These are phyloP conservation scores for Diabrotica virgifera DNA, from an alignment of 1,140 invertebrate species.

Conservation along the genomic window DNA sequence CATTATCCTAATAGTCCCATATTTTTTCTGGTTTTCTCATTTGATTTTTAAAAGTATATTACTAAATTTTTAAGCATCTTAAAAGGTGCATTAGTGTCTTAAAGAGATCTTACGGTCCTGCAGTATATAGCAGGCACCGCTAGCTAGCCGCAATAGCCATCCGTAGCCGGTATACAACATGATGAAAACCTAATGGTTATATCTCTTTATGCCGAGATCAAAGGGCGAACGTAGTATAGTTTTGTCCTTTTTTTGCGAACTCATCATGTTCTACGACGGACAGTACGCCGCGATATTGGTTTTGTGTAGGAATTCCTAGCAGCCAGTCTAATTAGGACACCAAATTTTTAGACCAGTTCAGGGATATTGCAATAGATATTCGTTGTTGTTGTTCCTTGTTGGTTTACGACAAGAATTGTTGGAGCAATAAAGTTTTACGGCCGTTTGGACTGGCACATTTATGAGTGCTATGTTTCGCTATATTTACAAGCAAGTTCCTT, in stretches of 20 bases:
- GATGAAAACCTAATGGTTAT: constrained; percentile 51
- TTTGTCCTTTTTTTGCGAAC: constrained; percentile 45
- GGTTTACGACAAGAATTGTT: too few species aligned
- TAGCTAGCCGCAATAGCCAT: constrained; percentile 36
- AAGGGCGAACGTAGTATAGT: constrained; percentile 42
- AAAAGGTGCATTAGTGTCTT: too few species aligned
- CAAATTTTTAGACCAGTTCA: constrained; percentile 8
- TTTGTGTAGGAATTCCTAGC: constrained; percentile 24
- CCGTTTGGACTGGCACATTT: too few species aligned
- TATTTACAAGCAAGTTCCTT: too few species aligned
- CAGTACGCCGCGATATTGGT: constrained; percentile 24
- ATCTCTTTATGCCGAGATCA: constrained; percentile 50
- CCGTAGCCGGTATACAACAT: constrained; percentile 39
- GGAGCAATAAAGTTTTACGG: too few species aligned
- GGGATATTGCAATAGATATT: too few species aligned
- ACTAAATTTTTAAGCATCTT: too few species aligned
- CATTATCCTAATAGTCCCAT: too few species aligned
- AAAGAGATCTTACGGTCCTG: constrained; percentile 14
- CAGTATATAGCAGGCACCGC: constrained; percentile 14
- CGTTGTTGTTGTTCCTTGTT: too few species aligned
- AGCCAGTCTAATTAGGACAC: constrained; percentile 37
- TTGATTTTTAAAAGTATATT: too few species aligned
- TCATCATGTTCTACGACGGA: constrained; percentile 41
- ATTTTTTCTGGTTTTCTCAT: too few species aligned
- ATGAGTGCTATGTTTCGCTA: too few species aligned